Evolutionary conservation across 2,113 vertebrate species (phyloP), one percentile per base, ranked within the genome.

Genomic region (Atherinomorus stipes): DNA sequence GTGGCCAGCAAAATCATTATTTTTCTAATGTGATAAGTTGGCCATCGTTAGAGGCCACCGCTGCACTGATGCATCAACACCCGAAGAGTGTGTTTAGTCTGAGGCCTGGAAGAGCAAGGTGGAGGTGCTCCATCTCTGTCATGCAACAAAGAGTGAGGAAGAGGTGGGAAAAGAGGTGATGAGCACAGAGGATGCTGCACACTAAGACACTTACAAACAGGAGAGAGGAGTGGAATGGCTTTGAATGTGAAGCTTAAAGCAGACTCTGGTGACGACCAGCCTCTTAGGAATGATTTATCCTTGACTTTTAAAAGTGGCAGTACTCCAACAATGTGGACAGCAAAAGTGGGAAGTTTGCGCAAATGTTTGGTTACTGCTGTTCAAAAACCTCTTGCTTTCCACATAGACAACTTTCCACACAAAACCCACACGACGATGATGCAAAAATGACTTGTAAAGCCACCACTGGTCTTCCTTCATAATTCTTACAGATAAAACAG

Each of bases 11-110:
- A 90, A 90, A 90, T 86, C 85, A 88, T 91, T 93, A 93, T 94
- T 94, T 89, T 93, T 90, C 85, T 93, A 93, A 92, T 89, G 89
- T 92, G 91, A 93, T 89, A 90, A 88, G 85, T 81, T 72, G 84
- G 62, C 61, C 69, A 63, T 79, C 68, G 34, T 83, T 64, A 73
- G 76, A 87, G 84, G 84, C 77, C 68, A 54, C 86, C 44, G 68
- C 82, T 78, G 53, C 76, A 70, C 73, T 80, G 74, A 86, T 44
- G 86, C 87, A 78, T 90, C 85, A 85, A 84, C 88, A 88, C 87
- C 50, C 76, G 59, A 57, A 75, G 87, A 85, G 81, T 75, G 59
- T 94, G 93, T 94, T 94, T 94, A 93, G 91, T 94, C 92, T 94
- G 79, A 83, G 71, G 69, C 76, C 11, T 21, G 71, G 79, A 90